These are phyloP conservation scores for Electrona antarctica DNA, from an alignment of 2,113 vertebrate genomes.

Conservation along the genomic window DNA sequence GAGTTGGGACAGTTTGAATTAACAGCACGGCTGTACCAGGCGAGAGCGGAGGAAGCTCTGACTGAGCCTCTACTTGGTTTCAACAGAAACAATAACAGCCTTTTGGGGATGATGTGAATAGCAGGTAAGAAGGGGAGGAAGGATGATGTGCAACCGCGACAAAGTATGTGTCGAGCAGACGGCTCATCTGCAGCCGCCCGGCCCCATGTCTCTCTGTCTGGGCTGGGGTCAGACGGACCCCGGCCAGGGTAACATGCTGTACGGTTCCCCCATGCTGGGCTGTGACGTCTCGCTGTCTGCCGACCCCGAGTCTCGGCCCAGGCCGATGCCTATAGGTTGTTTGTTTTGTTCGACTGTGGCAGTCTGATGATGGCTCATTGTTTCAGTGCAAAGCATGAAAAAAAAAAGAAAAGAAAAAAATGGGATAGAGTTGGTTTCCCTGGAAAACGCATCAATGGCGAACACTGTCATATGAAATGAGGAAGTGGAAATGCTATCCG, in stretches of 20 bases:
- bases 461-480: conserved; percentile 41
- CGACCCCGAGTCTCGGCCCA: conserved; percentile 18
- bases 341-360: conserved; percentile 22
- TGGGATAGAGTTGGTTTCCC: conserved; percentile 25
- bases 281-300: neutral
- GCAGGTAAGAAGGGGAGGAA: conserved; percentile 47
- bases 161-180: conserved; percentile 47
- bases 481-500: conserved; percentile 41
- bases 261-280: conserved; percentile 7
- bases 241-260: neutral
- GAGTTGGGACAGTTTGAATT: conserved; percentile 47
- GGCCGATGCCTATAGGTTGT: conserved; percentile 19
- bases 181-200: neutral
- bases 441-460: conserved; percentile 48
- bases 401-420: neutral
- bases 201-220: neutral
- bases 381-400: conserved; percentile 39
- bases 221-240: neutral
- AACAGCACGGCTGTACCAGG: conserved; percentile 32
- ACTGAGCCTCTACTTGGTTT: neutral
- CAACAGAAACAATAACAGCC: conserved; percentile 58
- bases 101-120: conserved; percentile 55
- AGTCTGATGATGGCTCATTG: conserved; percentile 38
- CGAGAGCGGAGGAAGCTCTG: conserved; percentile 7
- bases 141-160: conserved; percentile 42